Evolutionary conservation across 2,113 vertebrate genomes (phyloP), one percentile per base, ranked within the genome.

Genomic region (Neodon shergylaensis): DNA sequence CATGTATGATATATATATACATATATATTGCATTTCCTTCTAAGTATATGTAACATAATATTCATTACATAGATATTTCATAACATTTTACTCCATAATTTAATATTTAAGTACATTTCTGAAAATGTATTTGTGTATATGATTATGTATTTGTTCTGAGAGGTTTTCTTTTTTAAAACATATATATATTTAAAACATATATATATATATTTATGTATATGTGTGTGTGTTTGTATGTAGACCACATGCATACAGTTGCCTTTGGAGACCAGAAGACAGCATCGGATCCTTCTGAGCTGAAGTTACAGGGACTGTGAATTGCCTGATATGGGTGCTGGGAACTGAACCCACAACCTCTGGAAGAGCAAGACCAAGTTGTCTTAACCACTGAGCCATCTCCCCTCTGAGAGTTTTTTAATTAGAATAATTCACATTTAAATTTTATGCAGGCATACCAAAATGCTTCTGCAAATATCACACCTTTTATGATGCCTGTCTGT

Each of bases 391-490:
- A 42, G 24, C 5, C 42, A 76, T 28, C 24, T 28, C 13, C 12
- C 42, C 42, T 72, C 31, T 61, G 31, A 76, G 26, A 95, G n/a
- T 36, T 81, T 17, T 31, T 88, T 47, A 76, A 44, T 73, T 94
- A 68, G 82, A 93, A 91, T 36, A 33, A 36, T 81, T 58, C 28
- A 85, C 6, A 92, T 94, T 93, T 87, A 83, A 91, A 91, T 95
- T 94, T 88, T 92, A 91, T n/a, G 94, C 79, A 97, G 31, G 89
- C 4, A 85, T 88, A 61, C 11, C 63, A 95, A 90, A 95, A 82
- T 68, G 36, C 39, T 92, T 92, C 36, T 42, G 31, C 26, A 91
- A 87, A 89, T 89, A 86, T 84, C 91, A 49, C 91, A 52, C 10
- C 26, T 70, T 92, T 84, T 79, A 90, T 72, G 33, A n/a, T 31